Conservation (phyloP, 2,113 vertebrate genomes). For the Marcusenius ussheri region DNA sequence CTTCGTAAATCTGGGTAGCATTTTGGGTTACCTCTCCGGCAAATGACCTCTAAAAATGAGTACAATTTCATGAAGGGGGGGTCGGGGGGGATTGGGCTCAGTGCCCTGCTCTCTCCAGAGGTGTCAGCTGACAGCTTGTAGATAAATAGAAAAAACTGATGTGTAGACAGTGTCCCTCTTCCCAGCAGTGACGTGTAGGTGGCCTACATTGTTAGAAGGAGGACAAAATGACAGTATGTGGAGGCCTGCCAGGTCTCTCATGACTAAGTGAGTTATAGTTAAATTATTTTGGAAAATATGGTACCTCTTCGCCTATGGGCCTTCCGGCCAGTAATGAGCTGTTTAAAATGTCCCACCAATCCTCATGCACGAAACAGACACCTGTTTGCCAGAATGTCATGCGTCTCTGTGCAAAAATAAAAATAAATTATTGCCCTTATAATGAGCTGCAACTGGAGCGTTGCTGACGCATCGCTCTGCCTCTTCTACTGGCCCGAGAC, state of each 20-base stretch:
- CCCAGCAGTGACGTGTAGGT: not conserved
- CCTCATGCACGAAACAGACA: not conserved
- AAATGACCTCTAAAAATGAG: not conserved
- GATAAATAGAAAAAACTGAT: constrained; percentile 21
- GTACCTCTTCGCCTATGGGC: not conserved
- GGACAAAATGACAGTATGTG: not conserved
- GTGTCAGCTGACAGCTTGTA: constrained; percentile 26
- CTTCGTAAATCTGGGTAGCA: not conserved
- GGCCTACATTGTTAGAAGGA: not conserved
- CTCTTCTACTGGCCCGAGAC: not conserved
- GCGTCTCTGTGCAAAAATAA: not conserved
- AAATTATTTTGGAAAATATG: not conserved
- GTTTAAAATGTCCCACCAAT: not conserved
- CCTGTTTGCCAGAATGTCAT: not conserved
- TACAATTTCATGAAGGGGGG: constrained; percentile 11
- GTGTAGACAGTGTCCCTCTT: constrained; percentile 18
- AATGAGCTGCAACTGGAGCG: not conserved
- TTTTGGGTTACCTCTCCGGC: not conserved
- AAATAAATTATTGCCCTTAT: not conserved
- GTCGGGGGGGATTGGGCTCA: constrained; percentile 24
- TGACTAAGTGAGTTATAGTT: not conserved
- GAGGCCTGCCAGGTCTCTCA: not conserved
- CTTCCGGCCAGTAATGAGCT: not conserved
- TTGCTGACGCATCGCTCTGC: not conserved
- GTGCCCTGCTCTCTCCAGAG: constrained; percentile 29